Evolutionary conservation across 2,888 invertebrate genomes (phyloP), one percentile per base, ranked within the genome.

Genomic region (Rhynchonema sp.): DNA sequence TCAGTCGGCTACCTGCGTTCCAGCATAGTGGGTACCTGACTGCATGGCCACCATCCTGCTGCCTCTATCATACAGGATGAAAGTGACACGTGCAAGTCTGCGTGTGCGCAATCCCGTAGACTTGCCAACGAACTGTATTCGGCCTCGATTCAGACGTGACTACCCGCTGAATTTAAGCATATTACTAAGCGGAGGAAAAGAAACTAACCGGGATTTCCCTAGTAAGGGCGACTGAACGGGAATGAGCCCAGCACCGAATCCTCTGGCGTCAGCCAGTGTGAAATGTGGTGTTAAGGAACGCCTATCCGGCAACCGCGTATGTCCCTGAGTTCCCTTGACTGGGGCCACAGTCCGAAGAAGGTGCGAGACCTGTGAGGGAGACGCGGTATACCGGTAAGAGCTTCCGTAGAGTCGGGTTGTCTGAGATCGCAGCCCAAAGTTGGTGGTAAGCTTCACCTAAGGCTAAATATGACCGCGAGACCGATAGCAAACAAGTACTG

Each of bases 351-450:
- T 59, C 64, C 70, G 64, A 26, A 68, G 74, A 68, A 71, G 73
- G 74, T 76, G 74, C 66, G 62, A 76, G 73, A 68, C 75, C 75
- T 70, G 71, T 76, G 62, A 62, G 63, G 63, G 59, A 60, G 58
- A 28, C 56, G 53, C 59, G 38, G 60, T 17, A 29, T 64, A 49
- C 59, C 49, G 59, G 60, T 63, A 63, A 46, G 55, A 63, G 64
- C 71, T 70, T 76, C 73, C 74, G 73, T 69, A 74, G 78, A 78
- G 78, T 80, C 79, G 78, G 76, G 79, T 79, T 79, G 79, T 76
- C 80, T 80, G 79, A 76, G 77, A 80, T 75, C 79, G 80, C 79
- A 79, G 77, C 78, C 75, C 77, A 73, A 38, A 38, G 38, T 17
- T 13, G 38, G 38, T 38, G 38, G 38, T 38, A 38, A 38, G 38